Evolutionary conservation across 2,888 invertebrate species (phyloP).

Genomic region (Noctua comes): DNA sequence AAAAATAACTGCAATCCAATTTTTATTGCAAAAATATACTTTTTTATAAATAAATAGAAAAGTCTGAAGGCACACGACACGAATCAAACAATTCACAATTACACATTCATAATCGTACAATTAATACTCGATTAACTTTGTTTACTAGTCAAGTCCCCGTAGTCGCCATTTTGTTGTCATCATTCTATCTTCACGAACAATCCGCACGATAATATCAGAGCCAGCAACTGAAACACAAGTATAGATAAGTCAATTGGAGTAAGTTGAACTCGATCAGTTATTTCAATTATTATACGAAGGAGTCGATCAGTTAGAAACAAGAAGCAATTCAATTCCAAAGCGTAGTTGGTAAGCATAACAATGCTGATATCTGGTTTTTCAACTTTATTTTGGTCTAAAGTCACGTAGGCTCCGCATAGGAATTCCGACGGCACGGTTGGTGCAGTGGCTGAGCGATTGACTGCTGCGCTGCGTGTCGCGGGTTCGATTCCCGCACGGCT

Average conservation of each 20-base stretch:
- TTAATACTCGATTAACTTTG: slow-evolving; percentile 45
- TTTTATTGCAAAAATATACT: slow-evolving; percentile 58
- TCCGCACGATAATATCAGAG: slow-evolving; percentile 95
- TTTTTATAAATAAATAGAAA: slow-evolving; percentile 65
- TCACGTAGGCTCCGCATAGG: slow-evolving; percentile 11
- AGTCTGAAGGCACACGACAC: slow-evolving; percentile 65
- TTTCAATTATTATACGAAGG: background rate
- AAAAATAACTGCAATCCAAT: slow-evolving; percentile 45
- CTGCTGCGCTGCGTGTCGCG: too few species aligned
- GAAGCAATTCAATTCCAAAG: background rate
- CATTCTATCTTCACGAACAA: slow-evolving; percentile 96
- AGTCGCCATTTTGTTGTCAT: slow-evolving; percentile 62
- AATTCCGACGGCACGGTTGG: too few species aligned
- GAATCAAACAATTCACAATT: slow-evolving; percentile 61
- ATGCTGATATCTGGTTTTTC: background rate
- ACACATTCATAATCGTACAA: slow-evolving; percentile 61
- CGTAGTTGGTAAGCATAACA: background rate
- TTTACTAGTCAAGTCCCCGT: slow-evolving; percentile 41
- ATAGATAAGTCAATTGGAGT: slow-evolving; percentile 40
- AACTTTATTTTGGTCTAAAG: slow-evolving; percentile 13
- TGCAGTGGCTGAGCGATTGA: too few species aligned
- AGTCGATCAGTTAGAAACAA: background rate
- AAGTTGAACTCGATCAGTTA: background rate
- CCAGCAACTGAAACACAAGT: slow-evolving; percentile 92
- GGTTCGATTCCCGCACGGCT: too few species aligned